phyloP scores from a whole-genome alignment of 2,797 vertebrate genomes.

The Tamandua tetradactyla region DNA sequence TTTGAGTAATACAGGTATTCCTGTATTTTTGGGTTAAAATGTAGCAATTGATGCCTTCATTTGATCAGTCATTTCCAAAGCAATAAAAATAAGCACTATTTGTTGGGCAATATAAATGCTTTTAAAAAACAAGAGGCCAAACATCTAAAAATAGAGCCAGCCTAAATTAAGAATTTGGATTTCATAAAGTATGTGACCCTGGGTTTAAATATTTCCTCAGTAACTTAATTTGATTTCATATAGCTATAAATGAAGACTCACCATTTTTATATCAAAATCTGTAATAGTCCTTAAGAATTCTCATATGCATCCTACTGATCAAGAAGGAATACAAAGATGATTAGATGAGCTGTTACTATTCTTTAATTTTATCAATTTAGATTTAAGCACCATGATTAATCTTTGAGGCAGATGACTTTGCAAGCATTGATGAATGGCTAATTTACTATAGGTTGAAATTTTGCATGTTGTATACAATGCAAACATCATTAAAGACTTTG shows the following conservation, averaged over 20 bases:
- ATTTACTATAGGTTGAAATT: constrained; percentile 2
- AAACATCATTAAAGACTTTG: background rate
- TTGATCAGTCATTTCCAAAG: background rate
- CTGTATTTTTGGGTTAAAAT: background rate
- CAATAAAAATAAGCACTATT: background rate
- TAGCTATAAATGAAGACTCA: background rate
- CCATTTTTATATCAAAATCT: background rate
- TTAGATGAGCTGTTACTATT: background rate
- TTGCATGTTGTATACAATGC: background rate
- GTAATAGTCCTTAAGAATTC: background rate
- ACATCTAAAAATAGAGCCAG: background rate
- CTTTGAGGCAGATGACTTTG: background rate
- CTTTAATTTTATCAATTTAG: background rate
- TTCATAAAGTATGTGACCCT: background rate
- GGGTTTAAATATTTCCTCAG: background rate
- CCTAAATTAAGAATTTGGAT: background rate
- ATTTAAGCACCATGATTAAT: background rate
- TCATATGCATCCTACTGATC: background rate
- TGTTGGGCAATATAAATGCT: background rate
- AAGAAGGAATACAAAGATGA: background rate
- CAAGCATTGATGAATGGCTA: constrained; percentile 14
- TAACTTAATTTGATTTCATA: background rate
- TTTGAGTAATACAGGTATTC: background rate
- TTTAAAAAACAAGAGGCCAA: background rate
- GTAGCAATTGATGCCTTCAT: background rate